Conservation (phyloP, 2,888 invertebrate genomes). For the Cephus sareptanus region DNA sequence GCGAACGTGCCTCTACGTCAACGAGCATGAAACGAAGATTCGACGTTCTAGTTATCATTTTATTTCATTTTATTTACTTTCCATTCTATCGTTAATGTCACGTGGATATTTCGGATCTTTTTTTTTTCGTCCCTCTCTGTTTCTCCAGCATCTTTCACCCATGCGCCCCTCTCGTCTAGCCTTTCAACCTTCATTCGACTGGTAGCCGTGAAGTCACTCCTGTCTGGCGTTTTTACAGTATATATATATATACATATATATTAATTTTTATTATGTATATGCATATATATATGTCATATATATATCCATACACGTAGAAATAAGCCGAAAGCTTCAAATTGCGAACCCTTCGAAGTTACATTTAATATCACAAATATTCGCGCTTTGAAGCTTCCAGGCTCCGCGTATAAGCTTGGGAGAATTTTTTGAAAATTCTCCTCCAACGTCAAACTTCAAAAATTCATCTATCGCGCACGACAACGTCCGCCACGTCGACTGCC, state of each 20-base stretch:
- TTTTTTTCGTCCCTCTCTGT: background rate
- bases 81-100: background rate
- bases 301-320: background rate
- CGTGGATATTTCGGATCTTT: background rate
- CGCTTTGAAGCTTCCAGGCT: constrained; percentile 30
- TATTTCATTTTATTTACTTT: constrained; percentile 1
- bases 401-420: background rate
- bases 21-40: background rate
- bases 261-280: background rate
- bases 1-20: background rate
- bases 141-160: background rate
- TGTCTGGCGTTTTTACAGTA: background rate
- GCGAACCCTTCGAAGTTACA: constrained; percentile 15
- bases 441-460: background rate
- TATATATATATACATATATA: background rate
- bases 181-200: background rate
- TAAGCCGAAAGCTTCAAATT: constrained; percentile 2
- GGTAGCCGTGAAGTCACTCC: background rate
- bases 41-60: constrained; percentile 11
- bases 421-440: background rate
- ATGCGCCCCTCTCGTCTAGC: background rate
- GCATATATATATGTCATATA: background rate
- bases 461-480: background rate
- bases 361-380: constrained; percentile 33
- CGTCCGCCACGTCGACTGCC: too few species aligned